Base-by-base conservation (phyloP, 2,113 vertebrate genomes). In the Aix galericulata region DNA sequence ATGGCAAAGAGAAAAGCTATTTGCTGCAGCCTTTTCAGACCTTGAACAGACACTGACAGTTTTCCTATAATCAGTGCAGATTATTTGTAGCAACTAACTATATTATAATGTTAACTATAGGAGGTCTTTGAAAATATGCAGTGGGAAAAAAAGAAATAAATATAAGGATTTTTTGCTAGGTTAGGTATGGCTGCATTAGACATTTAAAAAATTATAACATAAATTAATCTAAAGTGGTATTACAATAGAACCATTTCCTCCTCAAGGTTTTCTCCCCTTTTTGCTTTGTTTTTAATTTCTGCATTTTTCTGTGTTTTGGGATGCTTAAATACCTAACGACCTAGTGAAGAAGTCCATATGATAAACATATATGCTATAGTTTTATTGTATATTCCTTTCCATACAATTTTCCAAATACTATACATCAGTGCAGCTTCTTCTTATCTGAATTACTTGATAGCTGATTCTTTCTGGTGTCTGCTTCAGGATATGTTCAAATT, bases 1-100 rank as follows among this genome's bases (percentile, higher is more conserved):
- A 99, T 99, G 99, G 98, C 98, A 98, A 99, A 99, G 97, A 98
- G 98, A 98, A 98, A 98, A 98, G 98, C 98, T 98, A 98, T 98
- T 99, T 98, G 98, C 98, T 97, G 97, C 98, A 98, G 98, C 98
- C 98, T 98, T 99, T 99, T 99, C 97, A 99, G 98, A 98, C 98
- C 98, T 97, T 97, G 98, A 98, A 97, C 98, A 97, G 98, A 97
- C 97, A 98, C 98, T 98, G 98, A 98, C 98, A 98, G 98, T 98
- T 98, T 98, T 98, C 98, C 98, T 98, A 98, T 98, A 99, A 99
- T 99, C 98, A 98, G 97, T 95, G 97, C 97, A 97, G 97, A 98
- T 98, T 98, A 98, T 98, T 98, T 98, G 98, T 98, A 97, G 98
- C 96, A 96, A 98, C 97, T 97, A 98, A 98, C 98, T 98, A 98